Evolutionary conservation across 2,113 vertebrate species (phyloP), one percentile per base, ranked within the genome.

Genomic region (Gasterosteus nipponicus): DNA sequence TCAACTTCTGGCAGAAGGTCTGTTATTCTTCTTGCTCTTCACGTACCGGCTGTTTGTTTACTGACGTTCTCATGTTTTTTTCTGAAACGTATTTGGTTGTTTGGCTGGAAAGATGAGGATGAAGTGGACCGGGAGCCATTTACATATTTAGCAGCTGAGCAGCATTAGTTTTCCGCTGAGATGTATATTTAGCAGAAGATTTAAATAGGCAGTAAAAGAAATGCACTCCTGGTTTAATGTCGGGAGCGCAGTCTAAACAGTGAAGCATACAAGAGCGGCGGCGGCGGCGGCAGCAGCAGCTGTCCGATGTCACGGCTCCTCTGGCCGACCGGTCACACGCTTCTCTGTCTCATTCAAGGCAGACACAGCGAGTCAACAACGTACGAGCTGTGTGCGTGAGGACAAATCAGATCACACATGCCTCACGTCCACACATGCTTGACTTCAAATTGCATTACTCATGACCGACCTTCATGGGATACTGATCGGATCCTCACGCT

Each of bases 1-100:
- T 99, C 93, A 99, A 99, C 94, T 98, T 97, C 94, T 96, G 97
- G 96, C 97, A 99, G 91, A 97, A 96, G 96, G 98, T 99, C 93
- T 91, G 96, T 90, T 44, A 31, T 49, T 46, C 7, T 26, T 18
- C 29, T 57, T 10, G 1, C 71, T 82, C 57, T 64, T 16, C 1
- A 63, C 67, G 63, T 71, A 42, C 72, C 58, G 66, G 19, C 44
- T 77, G 73, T 78, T 84, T 88, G 68, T 87, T 86, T 86, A 33
- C 31, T 64, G 2, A 8, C 56, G 49, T 65, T 6, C 62, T 33
- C 22, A 0, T 72, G 69, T 90, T 86, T 87, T 66, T 86, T 78
- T 81, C 62, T 67, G 56, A 72, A 64, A 58, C 33, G 7, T 42
- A 41, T 41, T 47, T 59, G 58, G 46, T 31, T 74, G 41, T 18